phyloP scores from a whole-genome alignment of 2,113 vertebrate genomes.

The Mugil cephalus region DNA sequence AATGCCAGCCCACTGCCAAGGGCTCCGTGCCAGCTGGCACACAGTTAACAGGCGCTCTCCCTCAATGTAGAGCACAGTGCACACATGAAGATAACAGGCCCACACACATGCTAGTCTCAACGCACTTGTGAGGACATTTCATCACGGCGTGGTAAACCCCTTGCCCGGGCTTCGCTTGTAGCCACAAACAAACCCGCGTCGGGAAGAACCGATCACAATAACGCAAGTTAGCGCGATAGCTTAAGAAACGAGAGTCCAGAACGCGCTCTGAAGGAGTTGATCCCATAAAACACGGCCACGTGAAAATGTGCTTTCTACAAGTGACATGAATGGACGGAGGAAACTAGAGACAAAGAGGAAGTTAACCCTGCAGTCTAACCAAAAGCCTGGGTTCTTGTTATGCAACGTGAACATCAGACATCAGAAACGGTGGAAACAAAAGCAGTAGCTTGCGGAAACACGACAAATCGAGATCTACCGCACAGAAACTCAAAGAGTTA shows the following conservation, averaged over 20 bases:
- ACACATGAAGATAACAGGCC: slow-evolving; percentile 76
- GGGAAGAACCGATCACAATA: slow-evolving; percentile 5
- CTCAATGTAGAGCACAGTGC: slow-evolving; percentile 72
- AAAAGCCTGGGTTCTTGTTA: no score
- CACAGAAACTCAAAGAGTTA: background rate
- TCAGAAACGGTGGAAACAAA: background rate
- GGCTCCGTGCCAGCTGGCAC: slow-evolving; percentile 80
- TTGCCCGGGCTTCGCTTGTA: slow-evolving; percentile 37
- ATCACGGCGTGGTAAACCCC: slow-evolving; percentile 7
- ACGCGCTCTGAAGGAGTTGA: no score
- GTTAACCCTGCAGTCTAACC: background rate
- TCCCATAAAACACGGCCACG: no score
- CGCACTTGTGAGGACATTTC: slow-evolving; percentile 60
- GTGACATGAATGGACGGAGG: background rate
- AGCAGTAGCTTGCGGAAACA: background rate
- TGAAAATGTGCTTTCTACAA: background rate
- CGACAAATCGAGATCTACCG: background rate
- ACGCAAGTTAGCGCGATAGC: background rate
- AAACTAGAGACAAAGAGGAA: background rate
- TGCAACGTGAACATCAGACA: no score
- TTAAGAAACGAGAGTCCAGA: no score
- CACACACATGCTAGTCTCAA: slow-evolving; percentile 59
- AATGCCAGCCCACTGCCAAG: slow-evolving; percentile 74
- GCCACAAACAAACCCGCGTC: slow-evolving; percentile 18
- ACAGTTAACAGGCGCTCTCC: slow-evolving; percentile 71